phyloP scores from a whole-genome alignment of 2,888 invertebrate genomes.

The Aspidiotus rigidus region DNA sequence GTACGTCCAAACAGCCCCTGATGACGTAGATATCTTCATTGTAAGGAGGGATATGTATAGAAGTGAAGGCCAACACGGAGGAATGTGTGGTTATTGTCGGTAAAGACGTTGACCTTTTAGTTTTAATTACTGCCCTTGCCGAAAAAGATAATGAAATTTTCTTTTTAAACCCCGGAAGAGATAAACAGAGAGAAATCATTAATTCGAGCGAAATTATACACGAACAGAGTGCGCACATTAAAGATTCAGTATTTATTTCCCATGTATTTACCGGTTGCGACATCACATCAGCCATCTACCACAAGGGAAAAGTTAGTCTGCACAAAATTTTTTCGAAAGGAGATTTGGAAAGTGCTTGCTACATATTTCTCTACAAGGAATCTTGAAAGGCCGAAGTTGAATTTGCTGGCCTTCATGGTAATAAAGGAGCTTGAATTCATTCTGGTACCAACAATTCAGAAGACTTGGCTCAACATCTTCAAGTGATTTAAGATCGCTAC shows the following conservation, averaged over 20 bases:
- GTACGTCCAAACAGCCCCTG: conserved; percentile 36
- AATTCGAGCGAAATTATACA: neutral
- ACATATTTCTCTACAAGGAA: neutral
- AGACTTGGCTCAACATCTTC: neutral
- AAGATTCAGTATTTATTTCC: neutral
- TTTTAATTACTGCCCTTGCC: conserved; percentile 34
- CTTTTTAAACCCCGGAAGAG: neutral
- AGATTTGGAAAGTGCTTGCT: neutral
- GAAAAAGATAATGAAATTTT: neutral
- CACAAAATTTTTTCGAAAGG: neutral
- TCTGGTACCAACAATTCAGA: neutral
- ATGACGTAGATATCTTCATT: conserved; percentile 38
- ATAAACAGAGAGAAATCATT: neutral
- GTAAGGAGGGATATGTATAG: conserved; percentile 32
- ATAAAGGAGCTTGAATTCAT: conserved; percentile 1
- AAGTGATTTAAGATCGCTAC: conserved; percentile 2
- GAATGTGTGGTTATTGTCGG: conserved; percentile 34
- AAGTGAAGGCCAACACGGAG: conserved; percentile 15
- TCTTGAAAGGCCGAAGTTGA: neutral
- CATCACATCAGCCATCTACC: neutral
- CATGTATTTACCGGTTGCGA: conserved; percentile 10
- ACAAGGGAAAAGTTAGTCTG: neutral
- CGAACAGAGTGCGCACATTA: neutral
- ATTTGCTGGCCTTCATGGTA: no score
- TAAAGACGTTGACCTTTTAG: conserved; percentile 40